Percentiles rank a stretch among this genome's conserved stretches.
These are phyloP conservation scores for Anoplopoma fimbria DNA, from an alignment of 2,113 vertebrate species.

Conservation along the genomic window DNA sequence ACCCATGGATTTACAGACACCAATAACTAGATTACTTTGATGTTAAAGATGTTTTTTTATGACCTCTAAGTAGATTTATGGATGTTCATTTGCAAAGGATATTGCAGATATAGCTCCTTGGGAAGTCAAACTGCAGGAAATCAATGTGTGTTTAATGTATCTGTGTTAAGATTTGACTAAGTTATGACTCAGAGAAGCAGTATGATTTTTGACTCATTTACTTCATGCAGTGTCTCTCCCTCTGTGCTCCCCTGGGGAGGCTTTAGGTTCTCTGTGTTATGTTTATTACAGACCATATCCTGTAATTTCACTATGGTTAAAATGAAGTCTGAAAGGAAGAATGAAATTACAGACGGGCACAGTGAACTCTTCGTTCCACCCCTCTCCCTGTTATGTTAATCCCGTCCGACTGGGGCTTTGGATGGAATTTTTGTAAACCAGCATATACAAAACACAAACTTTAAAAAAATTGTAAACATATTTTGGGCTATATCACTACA, in stretches of 20 bases:
- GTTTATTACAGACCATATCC: neutral
- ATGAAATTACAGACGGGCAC: neutral
- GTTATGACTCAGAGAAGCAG: neutral
- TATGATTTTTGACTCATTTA: neutral
- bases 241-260: neutral
- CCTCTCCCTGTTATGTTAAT: neutral
- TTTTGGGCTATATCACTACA: neutral
- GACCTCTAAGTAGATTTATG: neutral
- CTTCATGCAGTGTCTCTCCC: neutral
- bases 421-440: neutral
- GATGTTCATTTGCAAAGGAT: neutral
- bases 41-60: neutral
- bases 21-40: too few species aligned
- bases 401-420: neutral
- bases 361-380: neutral
- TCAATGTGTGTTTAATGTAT: neutral
- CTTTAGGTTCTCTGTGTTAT: neutral
- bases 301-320: neutral
- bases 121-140: neutral
- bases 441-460: neutral
- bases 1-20: neutral
- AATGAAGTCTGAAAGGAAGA: neutral
- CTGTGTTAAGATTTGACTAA: neutral
- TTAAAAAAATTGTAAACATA: neutral
- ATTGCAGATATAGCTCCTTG: neutral